Conservation (phyloP, 2,888 invertebrate species). For the Torymus auratus region DNA sequence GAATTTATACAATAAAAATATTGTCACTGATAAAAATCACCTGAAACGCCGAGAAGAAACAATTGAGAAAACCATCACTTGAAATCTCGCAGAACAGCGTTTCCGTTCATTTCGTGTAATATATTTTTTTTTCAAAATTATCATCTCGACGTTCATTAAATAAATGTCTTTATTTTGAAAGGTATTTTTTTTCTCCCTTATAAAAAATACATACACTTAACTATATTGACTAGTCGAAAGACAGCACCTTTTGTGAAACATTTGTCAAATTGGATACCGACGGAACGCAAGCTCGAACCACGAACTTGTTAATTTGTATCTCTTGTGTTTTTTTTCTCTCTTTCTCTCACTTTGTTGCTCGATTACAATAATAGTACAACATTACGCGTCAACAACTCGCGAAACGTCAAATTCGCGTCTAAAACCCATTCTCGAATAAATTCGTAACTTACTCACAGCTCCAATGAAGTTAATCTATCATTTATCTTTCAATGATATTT, state of each 20-base stretch:
- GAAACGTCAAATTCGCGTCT: conserved; percentile 17
- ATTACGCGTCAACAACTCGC: conserved; percentile 29
- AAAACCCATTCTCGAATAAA: conserved; percentile 16
- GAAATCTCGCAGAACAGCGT: conserved; percentile 26
- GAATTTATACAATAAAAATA: conserved; percentile 51
- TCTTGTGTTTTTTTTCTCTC: conserved; percentile 10
- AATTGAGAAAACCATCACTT: conserved; percentile 42
- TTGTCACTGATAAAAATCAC: conserved; percentile 48
- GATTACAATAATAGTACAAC: conserved; percentile 41
- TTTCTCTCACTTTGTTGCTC: conserved; percentile 24
- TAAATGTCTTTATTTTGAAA: conserved; percentile 63
- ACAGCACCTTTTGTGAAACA: conserved; percentile 56
- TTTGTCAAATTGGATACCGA: conserved; percentile 58
- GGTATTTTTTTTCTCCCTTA: conserved; percentile 62
- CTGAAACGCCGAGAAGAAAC: conserved; percentile 40
- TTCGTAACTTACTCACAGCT: conserved; percentile 14
- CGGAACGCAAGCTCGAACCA: conserved; percentile 59
- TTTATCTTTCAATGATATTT: neutral
- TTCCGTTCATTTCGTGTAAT: conserved; percentile 9
- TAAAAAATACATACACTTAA: conserved; percentile 74
- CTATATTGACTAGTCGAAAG: conserved; percentile 71
- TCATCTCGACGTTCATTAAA: conserved; percentile 58
- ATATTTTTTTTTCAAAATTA: conserved; percentile 43
- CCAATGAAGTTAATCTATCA: conserved; percentile 4
- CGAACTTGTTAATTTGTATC: conserved; percentile 32